Evolutionary conservation across 2,888 invertebrate genomes (phyloP).

Genomic region (Malthinus seriepunctatus): DNA sequence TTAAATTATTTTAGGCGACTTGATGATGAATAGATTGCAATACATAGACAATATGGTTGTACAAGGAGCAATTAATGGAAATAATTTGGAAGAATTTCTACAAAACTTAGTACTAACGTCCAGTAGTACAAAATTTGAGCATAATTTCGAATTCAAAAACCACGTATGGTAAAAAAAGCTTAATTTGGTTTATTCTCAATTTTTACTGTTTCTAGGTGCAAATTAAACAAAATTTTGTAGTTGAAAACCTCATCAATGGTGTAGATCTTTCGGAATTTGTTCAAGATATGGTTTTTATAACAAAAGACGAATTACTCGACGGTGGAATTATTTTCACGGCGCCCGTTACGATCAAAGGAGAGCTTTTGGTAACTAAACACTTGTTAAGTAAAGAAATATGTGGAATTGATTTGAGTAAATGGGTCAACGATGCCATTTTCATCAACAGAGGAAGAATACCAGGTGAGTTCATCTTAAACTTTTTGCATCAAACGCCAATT

Average conservation of each 20-base stretch:
- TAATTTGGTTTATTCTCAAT: not conserved
- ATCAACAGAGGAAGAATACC: slow-evolving; percentile 49
- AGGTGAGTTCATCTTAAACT: slow-evolving; percentile 39
- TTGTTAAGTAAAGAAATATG: slow-evolving; percentile 47
- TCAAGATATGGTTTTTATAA: slow-evolving; percentile 51
- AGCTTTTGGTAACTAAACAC: slow-evolving; percentile 38
- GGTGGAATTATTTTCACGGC: slow-evolving; percentile 50
- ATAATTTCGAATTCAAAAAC: no score
- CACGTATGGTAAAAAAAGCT: no score
- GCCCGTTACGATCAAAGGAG: slow-evolving; percentile 40
- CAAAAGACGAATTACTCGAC: slow-evolving; percentile 45
- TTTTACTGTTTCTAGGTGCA: slow-evolving; percentile 38
- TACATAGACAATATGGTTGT: slow-evolving; percentile 44
- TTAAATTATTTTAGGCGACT: slow-evolving; percentile 41
- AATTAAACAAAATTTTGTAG: slow-evolving; percentile 43
- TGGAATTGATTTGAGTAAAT: slow-evolving; percentile 51
- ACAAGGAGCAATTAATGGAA: slow-evolving; percentile 40
- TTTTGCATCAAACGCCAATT: no score
- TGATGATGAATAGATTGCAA: slow-evolving; percentile 42
- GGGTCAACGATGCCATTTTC: slow-evolving; percentile 54
- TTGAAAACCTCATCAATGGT: slow-evolving; percentile 42
- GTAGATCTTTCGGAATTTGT: slow-evolving; percentile 48
- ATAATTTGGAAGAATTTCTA: slow-evolving; percentile 39
- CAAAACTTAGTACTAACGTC: slow-evolving; percentile 38
- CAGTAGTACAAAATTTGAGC: no score